Percentiles rank a stretch among this genome's conserved stretches.
Evolutionary conservation across 2,888 invertebrate genomes (phyloP).

Genomic region (Epinotia nisella): DNA sequence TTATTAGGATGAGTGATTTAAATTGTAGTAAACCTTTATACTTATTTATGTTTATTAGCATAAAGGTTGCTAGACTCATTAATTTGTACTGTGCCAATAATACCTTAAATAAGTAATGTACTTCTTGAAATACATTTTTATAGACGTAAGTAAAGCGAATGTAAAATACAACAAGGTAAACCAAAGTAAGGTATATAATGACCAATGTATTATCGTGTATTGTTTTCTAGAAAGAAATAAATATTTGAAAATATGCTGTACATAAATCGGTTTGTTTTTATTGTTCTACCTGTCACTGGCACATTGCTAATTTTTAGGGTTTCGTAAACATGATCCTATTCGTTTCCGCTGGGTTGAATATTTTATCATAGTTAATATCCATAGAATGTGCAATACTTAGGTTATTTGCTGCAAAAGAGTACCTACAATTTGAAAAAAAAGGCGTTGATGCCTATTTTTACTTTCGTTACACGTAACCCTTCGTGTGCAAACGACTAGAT

Average conservation of each 20-base stretch:
- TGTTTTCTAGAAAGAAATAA: conserved; percentile 43
- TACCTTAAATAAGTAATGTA: conserved; percentile 6
- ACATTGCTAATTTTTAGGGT: too few relatives aligned
- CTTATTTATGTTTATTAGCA: not conserved
- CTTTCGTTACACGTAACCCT: too few relatives aligned
- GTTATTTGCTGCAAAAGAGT: too few relatives aligned
- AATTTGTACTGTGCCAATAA: conserved; percentile 11
- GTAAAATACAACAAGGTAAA: conserved; percentile 43
- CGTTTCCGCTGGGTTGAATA: too few relatives aligned
- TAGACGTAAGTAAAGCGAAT: conserved; percentile 32
- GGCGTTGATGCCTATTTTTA: too few relatives aligned
- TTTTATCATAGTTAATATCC: too few relatives aligned
- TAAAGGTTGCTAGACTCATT: conserved; percentile 1
- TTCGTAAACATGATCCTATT: too few relatives aligned
- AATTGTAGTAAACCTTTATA: not conserved
- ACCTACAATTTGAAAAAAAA: too few relatives aligned
- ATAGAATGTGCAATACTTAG: too few relatives aligned
- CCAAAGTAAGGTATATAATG: conserved; percentile 41
- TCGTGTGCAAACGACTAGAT: too few relatives aligned
- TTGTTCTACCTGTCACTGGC: not conserved
- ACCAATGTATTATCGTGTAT: conserved; percentile 44
- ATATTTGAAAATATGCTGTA: conserved; percentile 17
- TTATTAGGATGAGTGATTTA: conserved; percentile 1
- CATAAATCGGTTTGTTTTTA: not conserved
- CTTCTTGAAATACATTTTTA: conserved; percentile 1